Percentiles rank a stretch among this genome's conserved stretches.
Evolutionary conservation across 2,888 invertebrate genomes (phyloP).

Genomic region (Eristalis pertinax): DNA sequence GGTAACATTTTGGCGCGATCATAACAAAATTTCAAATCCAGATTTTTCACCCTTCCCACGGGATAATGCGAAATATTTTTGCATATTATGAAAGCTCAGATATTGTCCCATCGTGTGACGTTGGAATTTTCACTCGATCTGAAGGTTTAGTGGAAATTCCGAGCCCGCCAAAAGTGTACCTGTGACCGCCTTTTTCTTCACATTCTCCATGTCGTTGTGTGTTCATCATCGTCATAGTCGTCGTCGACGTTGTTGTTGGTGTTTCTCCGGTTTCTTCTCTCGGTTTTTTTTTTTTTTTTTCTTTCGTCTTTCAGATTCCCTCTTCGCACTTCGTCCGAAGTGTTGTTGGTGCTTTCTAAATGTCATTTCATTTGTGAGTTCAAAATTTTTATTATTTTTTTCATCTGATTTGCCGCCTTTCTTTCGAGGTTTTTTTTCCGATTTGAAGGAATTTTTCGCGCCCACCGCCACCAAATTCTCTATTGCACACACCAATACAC

Average conservation of each 20-base stretch:
- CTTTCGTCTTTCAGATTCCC: not conserved
- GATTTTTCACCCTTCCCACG: constrained; percentile 33
- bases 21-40: constrained; percentile 64
- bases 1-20: constrained; percentile 65
- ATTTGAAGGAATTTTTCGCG: constrained; percentile 61
- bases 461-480: constrained; percentile 49
- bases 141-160: constrained; percentile 53
- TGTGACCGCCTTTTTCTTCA: constrained; percentile 67
- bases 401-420: constrained; percentile 25
- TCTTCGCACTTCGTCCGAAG: constrained; percentile 3
- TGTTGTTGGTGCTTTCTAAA: constrained; percentile 25
- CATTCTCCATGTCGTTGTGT: constrained; percentile 1
- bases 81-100: constrained; percentile 35
- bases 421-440: constrained; percentile 24
- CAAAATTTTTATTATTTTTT: not conserved
- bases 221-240: not conserved
- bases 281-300: not conserved
- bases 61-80: constrained; percentile 33
- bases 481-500: constrained; percentile 52
- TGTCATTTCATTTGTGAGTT: constrained; percentile 32
- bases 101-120: constrained; percentile 9
- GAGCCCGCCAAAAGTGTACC: constrained; percentile 64
- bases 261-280: constrained; percentile 49
- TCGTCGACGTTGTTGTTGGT: constrained; percentile 10
- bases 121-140: constrained; percentile 29